Evolutionary conservation across 2,113 vertebrate species (phyloP).

Genomic region (Malurus elegans): DNA sequence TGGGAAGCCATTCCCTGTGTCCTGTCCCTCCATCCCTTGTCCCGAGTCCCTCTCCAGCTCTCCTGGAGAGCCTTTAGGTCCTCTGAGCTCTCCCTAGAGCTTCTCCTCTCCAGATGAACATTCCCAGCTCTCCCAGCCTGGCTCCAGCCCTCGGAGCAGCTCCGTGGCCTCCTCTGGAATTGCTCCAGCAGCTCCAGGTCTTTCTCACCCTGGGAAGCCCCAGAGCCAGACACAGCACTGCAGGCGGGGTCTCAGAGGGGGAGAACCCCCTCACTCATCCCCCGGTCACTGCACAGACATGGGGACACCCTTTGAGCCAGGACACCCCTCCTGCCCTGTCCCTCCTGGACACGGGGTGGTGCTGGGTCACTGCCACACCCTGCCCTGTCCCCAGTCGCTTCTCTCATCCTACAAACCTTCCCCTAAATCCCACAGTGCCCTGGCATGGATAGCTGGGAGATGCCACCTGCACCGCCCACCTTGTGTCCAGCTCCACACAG

Average conservation of each 20-base stretch:
- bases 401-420: rapidly evolving
- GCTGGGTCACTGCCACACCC: not conserved
- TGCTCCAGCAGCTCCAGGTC: not conserved
- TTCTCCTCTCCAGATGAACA: not conserved
- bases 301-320: not conserved
- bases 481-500: rapidly evolving
- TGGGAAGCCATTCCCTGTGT: not conserved
- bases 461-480: not conserved
- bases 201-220: not conserved
- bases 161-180: not conserved
- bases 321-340: not conserved
- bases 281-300: not conserved
- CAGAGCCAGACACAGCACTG: not conserved
- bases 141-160: rapidly evolving
- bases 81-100: not conserved
- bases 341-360: rapidly evolving
- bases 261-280: not conserved
- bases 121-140: not conserved
- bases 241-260: not conserved
- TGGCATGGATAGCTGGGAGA: rapidly evolving
- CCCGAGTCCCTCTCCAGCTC: not conserved
- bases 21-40: not conserved
- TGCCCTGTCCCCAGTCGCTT: not conserved
- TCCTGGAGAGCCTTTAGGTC: not conserved
- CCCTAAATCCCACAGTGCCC: not conserved